Evolutionary conservation across 2,888 invertebrate species (phyloP), one percentile per base, ranked within the genome.

Genomic region (Tanypteryx hageni): DNA sequence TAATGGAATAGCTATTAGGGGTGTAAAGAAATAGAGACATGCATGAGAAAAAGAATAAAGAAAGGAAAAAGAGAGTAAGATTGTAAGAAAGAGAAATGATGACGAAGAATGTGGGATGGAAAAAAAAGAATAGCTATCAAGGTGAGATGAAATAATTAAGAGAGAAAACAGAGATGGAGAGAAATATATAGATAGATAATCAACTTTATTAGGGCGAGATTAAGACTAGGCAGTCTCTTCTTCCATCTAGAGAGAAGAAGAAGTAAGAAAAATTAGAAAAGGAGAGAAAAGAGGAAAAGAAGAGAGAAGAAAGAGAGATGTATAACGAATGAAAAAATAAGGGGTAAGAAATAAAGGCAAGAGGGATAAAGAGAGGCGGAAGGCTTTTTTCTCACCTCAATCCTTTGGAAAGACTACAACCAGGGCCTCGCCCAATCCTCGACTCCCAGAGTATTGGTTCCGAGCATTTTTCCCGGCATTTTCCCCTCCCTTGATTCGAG

Each of bases 371-470:
- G 44, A 44, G 44, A 44, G 44, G 5, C 44, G 44, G 44, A 44
- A 44, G 44, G 44, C 44, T 44, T 44, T 44, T 61, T 61, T 86
- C 61, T 86, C 61, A 31, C 86, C 61, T 31, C 16, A 18, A 61
- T 58, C 31, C 86, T 86, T 86, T 31, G 86, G 59, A 14, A 61
- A 86, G 61, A 86, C 86, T 86, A 86, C 61, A 68, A 18, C 61
- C 44, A 89, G 68, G 56, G 18, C 44, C 31, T 64, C n/a, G 18
- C 44, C 22, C 18, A n/a, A 64, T 68, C 64, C 64, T 59, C 84
- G 16, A 18, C 85, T 58, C 57, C 86, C 44, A 44, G 14, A 18
- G n/a, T 61, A 86, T 86, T 31, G 86, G 86, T 61, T 86, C 86
- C 22, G 22, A 76, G 68, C 16, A 18, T 56, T 57, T 44, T 44